A percentile compares a stretch with the other conserved stretches of the same genome.
Conservation (phyloP, 2,888 invertebrate species). For the Syritta pipiens region DNA sequence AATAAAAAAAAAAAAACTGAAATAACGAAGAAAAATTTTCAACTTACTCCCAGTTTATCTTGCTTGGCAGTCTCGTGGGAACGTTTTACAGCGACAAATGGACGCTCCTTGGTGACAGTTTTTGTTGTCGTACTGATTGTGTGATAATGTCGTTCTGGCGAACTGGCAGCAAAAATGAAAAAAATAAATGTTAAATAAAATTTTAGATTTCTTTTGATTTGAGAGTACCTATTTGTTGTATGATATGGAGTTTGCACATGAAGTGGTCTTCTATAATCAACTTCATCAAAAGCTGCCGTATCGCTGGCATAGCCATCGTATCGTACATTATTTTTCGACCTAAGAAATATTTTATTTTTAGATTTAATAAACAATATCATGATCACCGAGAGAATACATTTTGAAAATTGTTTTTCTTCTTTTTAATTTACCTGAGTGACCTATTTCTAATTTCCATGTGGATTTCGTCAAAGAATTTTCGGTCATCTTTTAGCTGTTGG, state of each 20-base stretch:
- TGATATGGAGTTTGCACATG: slow-evolving; percentile 72
- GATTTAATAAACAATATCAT: slow-evolving; percentile 70
- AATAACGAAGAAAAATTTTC: background rate
- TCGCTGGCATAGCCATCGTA: slow-evolving; percentile 73
- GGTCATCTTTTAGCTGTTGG: slow-evolving; percentile 86
- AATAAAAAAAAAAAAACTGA: too few relatives aligned
- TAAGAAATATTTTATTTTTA: slow-evolving; percentile 35
- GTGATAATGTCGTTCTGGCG: slow-evolving; percentile 78
- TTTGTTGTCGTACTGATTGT: slow-evolving; percentile 75
- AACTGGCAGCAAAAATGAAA: slow-evolving; percentile 17
- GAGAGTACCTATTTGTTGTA: slow-evolving; percentile 71
- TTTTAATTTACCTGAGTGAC: slow-evolving; percentile 79
- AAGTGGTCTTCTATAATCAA: slow-evolving; percentile 71
- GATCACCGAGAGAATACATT: background rate
- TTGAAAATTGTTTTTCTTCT: background rate
- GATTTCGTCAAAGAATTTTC: slow-evolving; percentile 84
- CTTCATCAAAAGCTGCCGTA: slow-evolving; percentile 73
- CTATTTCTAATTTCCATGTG: slow-evolving; percentile 79
- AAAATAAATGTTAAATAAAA: slow-evolving; percentile 10
- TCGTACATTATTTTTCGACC: slow-evolving; percentile 70
- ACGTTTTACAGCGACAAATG: slow-evolving; percentile 83
- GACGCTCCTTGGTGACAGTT: slow-evolving; percentile 80
- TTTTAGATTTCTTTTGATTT: slow-evolving; percentile 10
- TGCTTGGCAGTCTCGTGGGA: slow-evolving; percentile 80
- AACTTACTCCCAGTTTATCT: slow-evolving; percentile 70